Evolutionary conservation across 1,140 invertebrate species (phyloP), one percentile per base, ranked within the genome.

Genomic region (Diploscapter pachys): DNA sequence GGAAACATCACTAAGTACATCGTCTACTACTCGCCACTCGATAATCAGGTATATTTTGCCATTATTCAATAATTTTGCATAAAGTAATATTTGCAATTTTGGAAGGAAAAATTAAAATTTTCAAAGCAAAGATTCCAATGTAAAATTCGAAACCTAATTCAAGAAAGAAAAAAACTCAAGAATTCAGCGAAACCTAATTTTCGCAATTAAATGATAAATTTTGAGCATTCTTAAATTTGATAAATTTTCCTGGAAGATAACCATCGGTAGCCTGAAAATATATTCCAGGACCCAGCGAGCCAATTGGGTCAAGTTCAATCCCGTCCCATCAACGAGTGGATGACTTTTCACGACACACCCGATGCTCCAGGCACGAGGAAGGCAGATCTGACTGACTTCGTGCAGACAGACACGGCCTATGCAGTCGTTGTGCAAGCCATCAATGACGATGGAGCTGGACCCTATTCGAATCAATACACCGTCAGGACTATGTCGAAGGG

Each of bases 1-100:
- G 83, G 84, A 59, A 80, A 85, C 50, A 85, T 85, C 63, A 84
- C 76, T 3, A 78, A 85, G 49, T 85, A 85, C 65, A 85, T 85
- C 55, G 75, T 85, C 52, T 85, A 85, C 65, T 85, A 85, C 76
- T 85, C 83, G 61, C 79, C 82, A 31, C 68, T 85, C 4, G 83
- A 85, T 72, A 81, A 85, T 62, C 83, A 85, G 73, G 81, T 80
- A 53, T 13, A n/a, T 11, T 63, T 56, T 31, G 31, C 31, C 31
- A 31, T 31, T 31, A 11, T 77, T 74, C 49, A 73, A 54, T 13
- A 68, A 2, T 75, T 75, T 5, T 51, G 1, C 50, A 73, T 75
- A 9, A 9, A 55, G 75, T 5, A 57, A 5, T 66, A 63, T 78
- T 6, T 31, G 63, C 13, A 64, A 31, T 1, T 31, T 31, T 31